These are phyloP conservation scores for Plodia interpunctella DNA, from an alignment of 1,140 invertebrate species.

Conservation along the genomic window DNA sequence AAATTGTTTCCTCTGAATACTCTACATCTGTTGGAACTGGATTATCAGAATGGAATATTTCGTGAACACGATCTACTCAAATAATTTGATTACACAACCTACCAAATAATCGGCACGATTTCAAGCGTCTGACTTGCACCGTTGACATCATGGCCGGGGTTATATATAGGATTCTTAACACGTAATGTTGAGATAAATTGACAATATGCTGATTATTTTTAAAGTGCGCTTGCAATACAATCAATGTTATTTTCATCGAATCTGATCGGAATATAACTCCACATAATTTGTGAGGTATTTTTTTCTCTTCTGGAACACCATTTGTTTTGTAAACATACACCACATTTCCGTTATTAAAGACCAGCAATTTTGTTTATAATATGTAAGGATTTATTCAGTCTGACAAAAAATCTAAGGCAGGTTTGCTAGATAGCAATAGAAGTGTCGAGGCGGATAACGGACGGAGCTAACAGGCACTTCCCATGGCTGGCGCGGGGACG, in stretches of 20 bases:
- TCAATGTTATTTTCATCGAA: no score
- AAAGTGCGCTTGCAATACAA: background rate
- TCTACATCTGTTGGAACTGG: no score
- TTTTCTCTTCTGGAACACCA: no score
- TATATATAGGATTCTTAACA: slow-evolving; percentile 47
- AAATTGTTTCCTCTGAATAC: background rate
- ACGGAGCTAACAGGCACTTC: slow-evolving; percentile 69
- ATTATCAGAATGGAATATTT: no score
- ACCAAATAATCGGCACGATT: slow-evolving; percentile 33
- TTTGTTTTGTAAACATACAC: no score
- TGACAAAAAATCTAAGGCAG: no score
- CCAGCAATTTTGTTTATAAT: no score
- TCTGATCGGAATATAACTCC: no score
- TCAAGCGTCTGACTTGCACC: slow-evolving; percentile 38
- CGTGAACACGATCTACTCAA: background rate
- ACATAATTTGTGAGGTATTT: no score
- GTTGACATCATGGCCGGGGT: slow-evolving; percentile 42
- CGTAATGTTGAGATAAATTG: background rate
- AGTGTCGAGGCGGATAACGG: slow-evolving; percentile 22
- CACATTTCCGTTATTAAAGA: no score
- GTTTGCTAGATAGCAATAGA: background rate
- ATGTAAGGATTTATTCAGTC: no score
- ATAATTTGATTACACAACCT: background rate
- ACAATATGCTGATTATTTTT: background rate
- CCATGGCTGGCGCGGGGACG: slow-evolving; percentile 63